phyloP scores from a whole-genome alignment of 1,140 invertebrate genomes.

The Drosophila nannoptera region DNA sequence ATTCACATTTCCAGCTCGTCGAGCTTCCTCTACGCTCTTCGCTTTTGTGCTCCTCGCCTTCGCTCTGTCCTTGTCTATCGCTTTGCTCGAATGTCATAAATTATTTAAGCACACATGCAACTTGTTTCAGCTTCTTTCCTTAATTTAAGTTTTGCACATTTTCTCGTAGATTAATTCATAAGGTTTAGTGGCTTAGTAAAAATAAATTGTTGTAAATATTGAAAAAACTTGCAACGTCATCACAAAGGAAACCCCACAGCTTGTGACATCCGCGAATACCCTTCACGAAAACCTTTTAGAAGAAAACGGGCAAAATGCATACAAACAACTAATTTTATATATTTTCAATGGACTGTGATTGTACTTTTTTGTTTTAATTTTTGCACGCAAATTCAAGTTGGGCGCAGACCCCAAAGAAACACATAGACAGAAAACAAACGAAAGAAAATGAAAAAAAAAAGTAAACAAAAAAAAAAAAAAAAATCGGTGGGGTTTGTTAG shows the following conservation, averaged over 20 bases:
- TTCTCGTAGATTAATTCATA: slow-evolving; percentile 61
- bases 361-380: slow-evolving; percentile 61
- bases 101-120: slow-evolving; percentile 70
- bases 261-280: slow-evolving; percentile 30
- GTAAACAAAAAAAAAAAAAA: slow-evolving; percentile 41
- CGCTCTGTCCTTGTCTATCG: background rate
- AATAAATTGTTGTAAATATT: slow-evolving; percentile 73
- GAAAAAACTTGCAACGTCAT: slow-evolving; percentile 33
- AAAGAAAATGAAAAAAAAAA: slow-evolving; percentile 37
- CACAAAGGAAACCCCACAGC: slow-evolving; percentile 36
- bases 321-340: slow-evolving; percentile 68
- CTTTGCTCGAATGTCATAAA: slow-evolving; percentile 64
- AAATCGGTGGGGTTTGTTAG: slow-evolving; percentile 70
- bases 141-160: slow-evolving; percentile 61
- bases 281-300: slow-evolving; percentile 41
- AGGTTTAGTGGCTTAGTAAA: slow-evolving; percentile 66
- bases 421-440: slow-evolving; percentile 26
- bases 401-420: slow-evolving; percentile 26
- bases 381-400: slow-evolving; percentile 53
- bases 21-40: background rate
- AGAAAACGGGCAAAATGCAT: slow-evolving; percentile 56
- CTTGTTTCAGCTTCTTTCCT: slow-evolving; percentile 26
- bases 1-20: slow-evolving; percentile 13
- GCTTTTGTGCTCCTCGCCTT: background rate
- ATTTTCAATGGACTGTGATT: slow-evolving; percentile 78